Conservation (phyloP, 64 coral and sea anemone genomes). For the Dendronephthya gigantea region DNA sequence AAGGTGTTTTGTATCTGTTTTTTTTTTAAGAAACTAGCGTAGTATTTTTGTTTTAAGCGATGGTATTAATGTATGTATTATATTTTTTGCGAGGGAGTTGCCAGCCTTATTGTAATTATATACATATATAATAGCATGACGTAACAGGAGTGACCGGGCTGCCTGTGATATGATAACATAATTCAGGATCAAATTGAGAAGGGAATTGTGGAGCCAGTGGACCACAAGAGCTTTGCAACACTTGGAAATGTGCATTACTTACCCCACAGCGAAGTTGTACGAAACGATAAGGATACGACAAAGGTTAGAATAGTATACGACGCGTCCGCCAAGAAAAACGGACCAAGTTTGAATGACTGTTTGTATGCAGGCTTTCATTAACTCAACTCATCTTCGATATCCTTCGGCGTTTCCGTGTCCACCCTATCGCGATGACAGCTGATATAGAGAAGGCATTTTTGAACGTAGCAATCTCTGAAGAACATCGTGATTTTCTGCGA, state of each 20-base stretch:
- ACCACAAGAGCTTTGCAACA: neutral
- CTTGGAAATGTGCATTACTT: conserved; percentile 20
- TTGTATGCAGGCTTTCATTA: neutral
- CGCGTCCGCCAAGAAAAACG: neutral
- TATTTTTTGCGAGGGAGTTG: no score
- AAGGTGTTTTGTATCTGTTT: no score
- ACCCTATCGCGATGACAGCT: neutral
- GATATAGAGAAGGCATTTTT: neutral
- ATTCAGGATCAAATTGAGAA: conserved; percentile 24
- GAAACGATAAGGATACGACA: neutral
- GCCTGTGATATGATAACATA: conserved; percentile 21
- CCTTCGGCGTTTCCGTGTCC: neutral
- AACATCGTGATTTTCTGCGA: neutral
- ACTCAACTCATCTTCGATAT: neutral
- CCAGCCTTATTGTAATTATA: no score
- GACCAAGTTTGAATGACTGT: conserved; percentile 16
- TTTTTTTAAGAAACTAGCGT: no score
- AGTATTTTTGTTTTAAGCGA: no score
- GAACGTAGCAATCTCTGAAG: neutral
- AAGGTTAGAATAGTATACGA: neutral
- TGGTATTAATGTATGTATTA: no score
- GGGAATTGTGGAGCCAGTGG: conserved; percentile 12
- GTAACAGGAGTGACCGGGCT: no score
- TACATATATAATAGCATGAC: no score
- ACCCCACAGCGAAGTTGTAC: conserved; percentile 29